Conservation (phyloP, 2,888 invertebrate genomes). For the Metacarcinus magister region DNA sequence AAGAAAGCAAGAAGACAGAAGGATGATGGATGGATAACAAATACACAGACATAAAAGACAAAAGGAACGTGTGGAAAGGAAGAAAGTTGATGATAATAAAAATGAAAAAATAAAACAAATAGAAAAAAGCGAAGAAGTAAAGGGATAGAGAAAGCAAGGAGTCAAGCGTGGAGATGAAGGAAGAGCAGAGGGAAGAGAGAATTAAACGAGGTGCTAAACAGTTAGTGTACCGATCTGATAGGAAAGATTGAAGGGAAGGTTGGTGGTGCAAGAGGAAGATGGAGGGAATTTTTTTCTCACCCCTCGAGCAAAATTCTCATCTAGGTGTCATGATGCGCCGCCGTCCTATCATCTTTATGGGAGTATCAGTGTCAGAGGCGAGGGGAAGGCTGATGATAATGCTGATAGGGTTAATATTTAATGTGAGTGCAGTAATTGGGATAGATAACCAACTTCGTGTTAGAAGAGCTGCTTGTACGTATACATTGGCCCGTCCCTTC, state of each 20-base stretch:
- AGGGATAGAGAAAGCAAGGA: neutral
- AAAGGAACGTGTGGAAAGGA: neutral
- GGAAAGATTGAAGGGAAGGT: neutral
- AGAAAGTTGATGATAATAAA: neutral
- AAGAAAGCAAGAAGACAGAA: neutral
- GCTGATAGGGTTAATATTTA: neutral
- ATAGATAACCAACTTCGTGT: neutral
- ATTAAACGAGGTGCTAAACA: neutral
- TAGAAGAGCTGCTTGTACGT: neutral
- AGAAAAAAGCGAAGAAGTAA: neutral
- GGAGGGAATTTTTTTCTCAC: neutral
- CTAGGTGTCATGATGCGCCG: neutral
- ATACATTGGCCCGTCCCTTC: neutral
- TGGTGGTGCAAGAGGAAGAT: neutral
- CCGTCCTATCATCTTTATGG: neutral
- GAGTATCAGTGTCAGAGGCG: neutral
- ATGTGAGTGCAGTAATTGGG: neutral
- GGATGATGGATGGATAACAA: neutral
- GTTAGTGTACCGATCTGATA: neutral
- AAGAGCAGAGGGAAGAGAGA: neutral
- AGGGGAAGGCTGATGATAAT: neutral
- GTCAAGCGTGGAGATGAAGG: no score
- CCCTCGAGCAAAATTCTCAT: neutral
- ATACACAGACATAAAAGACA: neutral
- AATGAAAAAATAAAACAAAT: neutral